Percentiles rank a stretch among this genome's conserved stretches.
These are phyloP conservation scores for Bembecia ichneumoniformis DNA, from an alignment of 2,888 invertebrate species.

Conservation along the genomic window DNA sequence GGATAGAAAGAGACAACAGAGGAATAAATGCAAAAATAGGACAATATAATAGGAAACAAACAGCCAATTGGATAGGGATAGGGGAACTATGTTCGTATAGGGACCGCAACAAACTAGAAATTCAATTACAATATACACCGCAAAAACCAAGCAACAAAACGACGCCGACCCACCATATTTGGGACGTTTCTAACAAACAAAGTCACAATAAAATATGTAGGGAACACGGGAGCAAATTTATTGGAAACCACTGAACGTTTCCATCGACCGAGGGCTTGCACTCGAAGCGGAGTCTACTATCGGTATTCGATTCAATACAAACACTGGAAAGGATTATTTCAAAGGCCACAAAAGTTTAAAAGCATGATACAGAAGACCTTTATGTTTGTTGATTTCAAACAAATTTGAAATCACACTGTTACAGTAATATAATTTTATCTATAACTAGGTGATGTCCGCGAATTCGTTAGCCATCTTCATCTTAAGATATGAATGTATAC, in stretches of 20 bases:
- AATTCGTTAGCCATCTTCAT: too few relatives aligned
- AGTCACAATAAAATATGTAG: constrained; percentile 44
- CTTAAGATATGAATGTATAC: too few relatives aligned
- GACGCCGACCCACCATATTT: constrained; percentile 25
- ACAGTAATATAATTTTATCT: too few relatives aligned
- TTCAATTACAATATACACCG: constrained; percentile 31
- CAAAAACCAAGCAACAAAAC: constrained; percentile 29
- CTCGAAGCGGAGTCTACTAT: constrained; percentile 28
- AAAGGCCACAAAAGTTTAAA: too few relatives aligned
- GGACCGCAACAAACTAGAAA: constrained; percentile 22
- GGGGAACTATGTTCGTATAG: not conserved
- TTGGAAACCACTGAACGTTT: constrained; percentile 34
- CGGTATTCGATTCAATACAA: constrained; percentile 8
- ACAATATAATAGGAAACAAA: not conserved
- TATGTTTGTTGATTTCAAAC: too few relatives aligned
- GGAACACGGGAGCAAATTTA: constrained; percentile 35
- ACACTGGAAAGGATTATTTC: too few relatives aligned
- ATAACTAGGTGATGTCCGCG: too few relatives aligned
- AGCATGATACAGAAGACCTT: too few relatives aligned
- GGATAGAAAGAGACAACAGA: too few relatives aligned
- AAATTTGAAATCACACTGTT: too few relatives aligned
- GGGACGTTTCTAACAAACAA: constrained; percentile 31
- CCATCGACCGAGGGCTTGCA: constrained; percentile 20
- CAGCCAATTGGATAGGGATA: not conserved
- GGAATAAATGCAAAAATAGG: too few relatives aligned